Evolutionary conservation across 2,113 vertebrate genomes (phyloP), one percentile per base, ranked within the genome.

Genomic region (Albula glossodonta): DNA sequence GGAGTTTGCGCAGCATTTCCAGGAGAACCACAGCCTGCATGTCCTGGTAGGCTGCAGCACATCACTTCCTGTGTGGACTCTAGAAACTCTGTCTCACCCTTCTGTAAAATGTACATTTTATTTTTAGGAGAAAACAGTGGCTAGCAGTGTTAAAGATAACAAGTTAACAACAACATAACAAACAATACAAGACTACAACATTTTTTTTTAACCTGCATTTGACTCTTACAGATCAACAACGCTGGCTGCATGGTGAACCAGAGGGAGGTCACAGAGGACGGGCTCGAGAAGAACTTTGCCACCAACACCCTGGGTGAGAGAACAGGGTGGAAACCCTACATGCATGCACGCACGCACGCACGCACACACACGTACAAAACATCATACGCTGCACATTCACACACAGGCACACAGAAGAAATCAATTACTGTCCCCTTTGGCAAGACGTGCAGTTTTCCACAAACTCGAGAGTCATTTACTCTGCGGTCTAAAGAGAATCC

Each of bases 201-300:
- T 41, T 41, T 41, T 41, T 41, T 41, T 41, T 41, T 41, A 1
- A 41, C 31, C 31, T 53, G 22, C 12, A 9, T 48, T 49, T 1
- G 51, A 79, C 13, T 85, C 86, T 66, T 22, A 48, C 91, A 97
- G 97, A 94, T 97, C 84, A 97, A 96, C 91, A 97, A 97, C 78
- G 95, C 96, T 0, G 96, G 96, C 8, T 97, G 96, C 78, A 97
- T 97, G 96, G 94, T 97, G 84, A 96, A 96, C 94, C 94, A 93
- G 92, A 94, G 95, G 77, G 96, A 97, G 87, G 2, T 97, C 74
- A 96, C 95, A 0, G 95, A 96, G 86, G 96, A 97, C 57, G 94
- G 95, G 17, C 86, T 98, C 80, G 96, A 97, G 94, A 97, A 96
- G 89, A 97, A 97, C 92, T 97, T 97, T 90, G 95, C 96, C 70